Base-by-base conservation (phyloP, 1,140 invertebrate genomes). In the Plectus sambesii region DNA sequence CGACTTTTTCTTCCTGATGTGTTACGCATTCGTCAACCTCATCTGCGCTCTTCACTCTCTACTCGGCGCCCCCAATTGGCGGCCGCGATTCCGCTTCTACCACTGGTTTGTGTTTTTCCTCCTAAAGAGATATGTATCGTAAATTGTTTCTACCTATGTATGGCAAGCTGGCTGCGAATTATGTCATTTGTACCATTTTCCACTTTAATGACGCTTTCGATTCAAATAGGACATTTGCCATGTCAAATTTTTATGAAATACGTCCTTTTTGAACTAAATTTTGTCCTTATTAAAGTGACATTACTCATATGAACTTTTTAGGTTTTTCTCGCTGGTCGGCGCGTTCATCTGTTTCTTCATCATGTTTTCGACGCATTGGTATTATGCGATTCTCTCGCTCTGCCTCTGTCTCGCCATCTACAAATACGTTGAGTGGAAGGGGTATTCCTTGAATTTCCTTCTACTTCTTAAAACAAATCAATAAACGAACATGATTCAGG, bases 301-400 rank as follows among this genome's bases (percentile, higher is more conserved):
- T n/a, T n/a, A n/a, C n/a, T n/a, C n/a, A n/a, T n/a, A 12, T 41
- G 12, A 41, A 41, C 12, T 41, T 9, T 66, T 49, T 64, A 82
- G 81, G 81, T 82, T 81, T 35, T 73, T 98, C 5, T 97, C 92
- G 0, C 79, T 96, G 53, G 72, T 88, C 42, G 94, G 92, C n/a
- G 73, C 97, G 48, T 76, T 80, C 0, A 76, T 99, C 8, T 97
- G 92, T 72, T 83, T 99, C 62, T 85, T 88, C 6, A 86, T 99
- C 51, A 99, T 99, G 94, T 98, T 99, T 70, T 94, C 97, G 82
- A 89, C 89, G 1, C 92, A 87, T 49, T 97, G 92, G 90, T 94
- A 92, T 70, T 97, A 94, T 67, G 90, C 94, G 2, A 74, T 97
- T 2, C 71, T 92, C 22, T 90, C 92, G 19, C 88, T 97, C 79